A percentile compares a stretch with the other conserved stretches of the same genome.
These are phyloP conservation scores for Caenorhabditis imperialis DNA, from an alignment of 2,888 invertebrate species.

Conservation along the genomic window DNA sequence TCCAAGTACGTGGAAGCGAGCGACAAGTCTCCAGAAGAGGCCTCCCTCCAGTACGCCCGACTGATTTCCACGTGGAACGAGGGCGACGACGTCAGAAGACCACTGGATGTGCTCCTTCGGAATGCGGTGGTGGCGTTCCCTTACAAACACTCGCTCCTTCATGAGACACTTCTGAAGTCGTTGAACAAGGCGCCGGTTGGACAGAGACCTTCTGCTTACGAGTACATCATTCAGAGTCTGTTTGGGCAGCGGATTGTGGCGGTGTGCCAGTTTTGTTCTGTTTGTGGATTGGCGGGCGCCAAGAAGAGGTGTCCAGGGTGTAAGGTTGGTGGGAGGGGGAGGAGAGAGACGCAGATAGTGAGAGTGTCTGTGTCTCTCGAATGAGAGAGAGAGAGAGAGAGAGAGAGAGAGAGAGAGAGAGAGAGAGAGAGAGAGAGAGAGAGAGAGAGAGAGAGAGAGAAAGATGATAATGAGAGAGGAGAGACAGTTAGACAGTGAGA, in stretches of 20 bases:
- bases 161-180: slow-evolving; percentile 83
- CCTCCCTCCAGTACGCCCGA: slow-evolving; percentile 52
- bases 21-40: slow-evolving; percentile 46
- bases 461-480: too few relatives aligned
- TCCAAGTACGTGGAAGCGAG: slow-evolving; percentile 68
- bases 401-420: too few relatives aligned
- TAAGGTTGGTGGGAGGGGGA: too few relatives aligned
- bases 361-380: too few relatives aligned
- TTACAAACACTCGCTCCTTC: slow-evolving; percentile 89
- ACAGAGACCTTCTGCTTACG: slow-evolving; percentile 68
- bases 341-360: too few relatives aligned
- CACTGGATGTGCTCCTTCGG: slow-evolving; percentile 85
- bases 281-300: slow-evolving; percentile 91
- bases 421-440: too few relatives aligned
- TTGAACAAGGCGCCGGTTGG: slow-evolving; percentile 64
- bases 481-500: too few relatives aligned
- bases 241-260: slow-evolving; percentile 75
- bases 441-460: too few relatives aligned
- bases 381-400: too few relatives aligned
- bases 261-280: slow-evolving; percentile 84
- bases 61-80: slow-evolving; percentile 75
- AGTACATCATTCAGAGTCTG: slow-evolving; percentile 71
- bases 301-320: slow-evolving; percentile 95
- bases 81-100: slow-evolving; percentile 79
- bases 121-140: slow-evolving; percentile 92